Conservation (phyloP, 2,888 invertebrate genomes). For the Protophormia terraenovae region DNA sequence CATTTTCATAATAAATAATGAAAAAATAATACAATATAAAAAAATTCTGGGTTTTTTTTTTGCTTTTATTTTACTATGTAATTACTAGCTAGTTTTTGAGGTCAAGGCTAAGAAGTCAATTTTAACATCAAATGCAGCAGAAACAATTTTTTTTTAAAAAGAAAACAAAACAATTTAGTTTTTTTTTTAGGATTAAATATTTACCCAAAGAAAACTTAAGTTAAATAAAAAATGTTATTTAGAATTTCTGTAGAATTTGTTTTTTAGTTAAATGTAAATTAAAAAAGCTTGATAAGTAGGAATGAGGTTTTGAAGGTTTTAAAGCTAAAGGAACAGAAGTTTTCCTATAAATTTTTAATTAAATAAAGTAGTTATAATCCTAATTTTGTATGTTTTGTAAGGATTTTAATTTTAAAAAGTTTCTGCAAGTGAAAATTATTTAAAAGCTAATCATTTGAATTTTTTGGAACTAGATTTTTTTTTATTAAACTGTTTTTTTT, state of each 20-base stretch:
- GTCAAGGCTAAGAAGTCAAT: slow-evolving; percentile 57
- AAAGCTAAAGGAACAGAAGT: no score
- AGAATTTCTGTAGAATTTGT: neutral
- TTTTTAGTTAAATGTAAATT: neutral
- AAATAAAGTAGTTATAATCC: no score
- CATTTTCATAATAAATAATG: slow-evolving; percentile 58
- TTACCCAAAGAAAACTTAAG: neutral
- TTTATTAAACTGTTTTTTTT: no score
- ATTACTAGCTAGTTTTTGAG: slow-evolving; percentile 16
- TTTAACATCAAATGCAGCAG: slow-evolving; percentile 25
- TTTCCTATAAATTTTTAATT: no score
- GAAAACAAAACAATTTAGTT: neutral
- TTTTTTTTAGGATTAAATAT: neutral
- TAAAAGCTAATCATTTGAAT: no score
- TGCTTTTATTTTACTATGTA: neutral
- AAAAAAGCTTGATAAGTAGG: neutral
- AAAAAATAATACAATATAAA: neutral
- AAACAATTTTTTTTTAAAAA: neutral
- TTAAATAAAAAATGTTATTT: neutral
- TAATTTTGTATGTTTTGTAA: no score
- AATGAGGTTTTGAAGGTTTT: neutral
- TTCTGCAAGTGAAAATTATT: no score
- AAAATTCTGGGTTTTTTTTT: neutral
- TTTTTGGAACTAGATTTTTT: no score
- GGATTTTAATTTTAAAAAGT: no score